These are phyloP conservation scores for Micromys minutus DNA, from an alignment of 2,113 vertebrate genomes.

Conservation along the genomic window DNA sequence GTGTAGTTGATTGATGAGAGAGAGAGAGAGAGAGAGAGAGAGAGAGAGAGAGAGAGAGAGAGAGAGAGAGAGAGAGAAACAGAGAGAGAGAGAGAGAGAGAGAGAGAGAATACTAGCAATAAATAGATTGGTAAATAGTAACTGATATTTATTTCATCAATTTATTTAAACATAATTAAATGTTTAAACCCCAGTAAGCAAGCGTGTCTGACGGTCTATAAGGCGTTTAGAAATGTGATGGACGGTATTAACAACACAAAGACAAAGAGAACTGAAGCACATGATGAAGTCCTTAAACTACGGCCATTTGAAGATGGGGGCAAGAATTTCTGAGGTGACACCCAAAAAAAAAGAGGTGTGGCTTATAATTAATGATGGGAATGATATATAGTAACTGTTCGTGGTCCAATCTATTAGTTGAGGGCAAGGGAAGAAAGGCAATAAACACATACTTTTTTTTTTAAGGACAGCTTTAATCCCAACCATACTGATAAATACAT, in stretches of 20 bases:
- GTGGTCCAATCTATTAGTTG: not conserved
- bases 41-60: no score
- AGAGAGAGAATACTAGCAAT: not conserved
- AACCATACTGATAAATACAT: constrained; percentile 1
- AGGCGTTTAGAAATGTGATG: no score
- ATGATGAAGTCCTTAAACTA: not conserved
- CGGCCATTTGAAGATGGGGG: not conserved
- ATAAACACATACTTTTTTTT: not conserved
- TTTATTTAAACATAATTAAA: constrained; percentile 25
- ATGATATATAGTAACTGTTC: not conserved
- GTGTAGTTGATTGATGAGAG: not conserved
- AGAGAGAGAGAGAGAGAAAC: no score
- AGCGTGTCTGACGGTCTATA: not conserved
- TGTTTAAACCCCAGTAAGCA: not conserved
- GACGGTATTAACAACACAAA: not conserved
- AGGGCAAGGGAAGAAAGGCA: not conserved
- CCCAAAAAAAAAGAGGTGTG: constrained; percentile 1
- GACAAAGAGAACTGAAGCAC: not conserved
- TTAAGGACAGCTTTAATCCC: not conserved
- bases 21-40: no score
- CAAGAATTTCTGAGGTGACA: not conserved
- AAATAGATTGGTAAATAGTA: not conserved
- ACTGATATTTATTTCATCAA: not conserved
- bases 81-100: no score
- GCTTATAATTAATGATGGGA: not conserved